Evolutionary conservation across 2,113 vertebrate genomes (phyloP).

Genomic region (Pteropus alecto): DNA sequence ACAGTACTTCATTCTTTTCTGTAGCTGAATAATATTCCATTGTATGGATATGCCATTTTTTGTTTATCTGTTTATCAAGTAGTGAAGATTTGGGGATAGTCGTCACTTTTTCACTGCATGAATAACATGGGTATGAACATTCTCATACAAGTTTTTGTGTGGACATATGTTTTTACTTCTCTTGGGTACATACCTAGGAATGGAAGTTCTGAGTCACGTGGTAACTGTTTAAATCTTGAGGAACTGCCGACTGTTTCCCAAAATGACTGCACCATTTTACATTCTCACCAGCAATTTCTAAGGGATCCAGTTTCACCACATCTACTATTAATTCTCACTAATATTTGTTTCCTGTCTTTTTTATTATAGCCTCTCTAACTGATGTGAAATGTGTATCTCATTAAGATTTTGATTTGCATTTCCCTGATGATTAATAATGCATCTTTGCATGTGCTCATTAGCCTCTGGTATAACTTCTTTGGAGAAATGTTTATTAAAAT

Average conservation of each 20-base stretch:
- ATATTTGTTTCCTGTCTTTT: neutral
- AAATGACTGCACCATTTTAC: neutral
- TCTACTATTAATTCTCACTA: neutral
- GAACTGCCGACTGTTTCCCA: neutral
- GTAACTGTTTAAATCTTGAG: neutral
- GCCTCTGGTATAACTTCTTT: neutral
- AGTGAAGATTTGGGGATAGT: neutral
- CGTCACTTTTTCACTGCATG: neutral
- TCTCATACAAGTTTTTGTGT: neutral
- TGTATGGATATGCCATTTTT: neutral
- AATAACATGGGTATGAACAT: neutral
- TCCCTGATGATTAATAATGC: neutral
- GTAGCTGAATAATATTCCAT: neutral
- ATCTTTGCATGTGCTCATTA: neutral
- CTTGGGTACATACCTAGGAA: neutral
- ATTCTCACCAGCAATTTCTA: neutral
- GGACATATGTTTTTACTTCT: neutral
- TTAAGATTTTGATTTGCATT: neutral
- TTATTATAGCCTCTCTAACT: neutral
- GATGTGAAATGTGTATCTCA: neutral
- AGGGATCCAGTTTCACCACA: neutral
- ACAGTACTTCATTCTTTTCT: neutral
- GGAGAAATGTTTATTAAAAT: neutral
- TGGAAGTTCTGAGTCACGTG: neutral
- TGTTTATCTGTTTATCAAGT: neutral